phyloP scores from a whole-genome alignment of 2,888 invertebrate species.

The Aporophyla lueneburgensis region DNA sequence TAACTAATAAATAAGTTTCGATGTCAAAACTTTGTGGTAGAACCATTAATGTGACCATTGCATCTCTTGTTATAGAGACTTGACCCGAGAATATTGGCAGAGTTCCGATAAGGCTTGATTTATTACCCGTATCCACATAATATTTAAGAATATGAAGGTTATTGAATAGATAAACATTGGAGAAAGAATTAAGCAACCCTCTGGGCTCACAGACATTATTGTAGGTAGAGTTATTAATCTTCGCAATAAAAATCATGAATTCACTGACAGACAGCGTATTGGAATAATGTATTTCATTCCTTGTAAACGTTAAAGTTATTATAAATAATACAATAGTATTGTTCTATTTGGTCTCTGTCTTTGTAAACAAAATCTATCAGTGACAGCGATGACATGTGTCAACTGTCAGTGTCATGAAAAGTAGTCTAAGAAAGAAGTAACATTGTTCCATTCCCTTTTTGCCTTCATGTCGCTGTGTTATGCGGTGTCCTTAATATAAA shows the following conservation, averaged over 20 bases:
- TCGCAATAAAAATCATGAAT: too few species aligned
- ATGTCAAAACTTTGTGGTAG: conserved; percentile 64
- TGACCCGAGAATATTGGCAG: conserved; percentile 33
- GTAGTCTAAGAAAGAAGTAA: too few species aligned
- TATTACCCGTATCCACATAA: conserved; percentile 22
- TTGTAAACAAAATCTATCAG: neutral
- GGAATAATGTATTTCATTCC: neutral
- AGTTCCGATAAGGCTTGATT: conserved; percentile 19
- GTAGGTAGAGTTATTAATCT: neutral
- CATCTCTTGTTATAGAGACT: conserved; percentile 35
- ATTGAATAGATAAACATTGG: neutral
- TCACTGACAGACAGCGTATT: neutral
- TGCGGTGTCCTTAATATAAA: neutral
- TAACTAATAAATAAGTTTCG: conserved; percentile 71
- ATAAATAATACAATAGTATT: neutral
- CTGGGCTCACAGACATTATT: neutral
- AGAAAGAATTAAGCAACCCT: neutral
- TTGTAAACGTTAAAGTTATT: neutral
- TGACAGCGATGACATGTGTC: neutral
- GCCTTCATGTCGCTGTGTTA: neutral
- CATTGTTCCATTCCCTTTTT: neutral
- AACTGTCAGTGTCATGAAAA: neutral
- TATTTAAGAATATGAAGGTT: neutral
- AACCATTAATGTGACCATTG: conserved; percentile 53
- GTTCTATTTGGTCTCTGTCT: neutral